These are phyloP conservation scores for Cebus imitator DNA, from an alignment of 2,113 vertebrate species.

Conservation along the genomic window DNA sequence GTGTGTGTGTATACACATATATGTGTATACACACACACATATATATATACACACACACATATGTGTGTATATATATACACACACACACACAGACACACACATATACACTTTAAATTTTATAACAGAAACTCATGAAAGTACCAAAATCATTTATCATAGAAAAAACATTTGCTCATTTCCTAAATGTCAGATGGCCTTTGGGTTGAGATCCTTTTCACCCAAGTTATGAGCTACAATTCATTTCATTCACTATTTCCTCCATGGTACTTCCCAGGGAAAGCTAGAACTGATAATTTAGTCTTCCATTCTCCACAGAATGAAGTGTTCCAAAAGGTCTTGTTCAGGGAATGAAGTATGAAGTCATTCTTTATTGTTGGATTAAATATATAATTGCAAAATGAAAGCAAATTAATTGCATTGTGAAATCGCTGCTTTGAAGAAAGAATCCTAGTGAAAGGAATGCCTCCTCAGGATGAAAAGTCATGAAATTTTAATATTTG, in stretches of 20 bases:
- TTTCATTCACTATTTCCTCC: neutral
- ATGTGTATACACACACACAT: too few species aligned
- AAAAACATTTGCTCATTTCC: neutral
- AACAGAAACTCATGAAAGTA: neutral
- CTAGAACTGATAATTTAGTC: neutral
- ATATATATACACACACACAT: too few species aligned
- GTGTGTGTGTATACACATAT: too few species aligned
- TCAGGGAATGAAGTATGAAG: neutral
- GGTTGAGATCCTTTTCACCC: neutral
- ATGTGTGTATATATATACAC: too few species aligned
- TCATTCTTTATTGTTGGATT: neutral
- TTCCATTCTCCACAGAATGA: neutral
- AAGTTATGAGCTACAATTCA: conserved; percentile 8
- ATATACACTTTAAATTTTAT: neutral
- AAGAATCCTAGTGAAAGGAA: neutral
- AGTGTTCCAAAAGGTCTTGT: neutral
- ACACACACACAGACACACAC: too few species aligned
- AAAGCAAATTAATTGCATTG: neutral
- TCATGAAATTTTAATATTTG: neutral
- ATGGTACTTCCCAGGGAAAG: neutral
- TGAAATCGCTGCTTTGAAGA: neutral
- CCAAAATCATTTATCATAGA: neutral
- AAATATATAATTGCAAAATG: neutral
- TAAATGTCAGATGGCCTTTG: neutral
- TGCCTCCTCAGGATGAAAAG: neutral